These are phyloP conservation scores for Caenorhabditis latens DNA, from an alignment of 1,140 invertebrate genomes.

Conservation along the genomic window DNA sequence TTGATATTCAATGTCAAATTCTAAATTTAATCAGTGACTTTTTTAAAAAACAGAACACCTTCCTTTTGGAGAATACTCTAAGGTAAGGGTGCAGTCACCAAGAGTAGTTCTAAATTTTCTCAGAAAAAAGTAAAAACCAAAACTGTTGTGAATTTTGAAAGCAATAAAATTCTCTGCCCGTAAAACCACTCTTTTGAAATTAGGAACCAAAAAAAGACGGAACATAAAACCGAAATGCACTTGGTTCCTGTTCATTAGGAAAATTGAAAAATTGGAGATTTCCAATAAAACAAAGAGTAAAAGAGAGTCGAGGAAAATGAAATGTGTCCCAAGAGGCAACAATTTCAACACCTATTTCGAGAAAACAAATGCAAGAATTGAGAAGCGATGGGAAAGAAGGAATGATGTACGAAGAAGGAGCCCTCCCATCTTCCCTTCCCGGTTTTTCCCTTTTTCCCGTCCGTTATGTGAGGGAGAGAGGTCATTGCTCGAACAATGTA, in stretches of 20 bases:
- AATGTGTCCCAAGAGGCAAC: constrained; percentile 48
- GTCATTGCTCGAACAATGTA: constrained; percentile 53
- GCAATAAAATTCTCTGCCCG: too few species aligned
- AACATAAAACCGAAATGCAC: neutral
- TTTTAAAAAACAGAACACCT: too few species aligned
- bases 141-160: too few species aligned
- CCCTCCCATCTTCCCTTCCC: neutral
- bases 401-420: constrained; percentile 36
- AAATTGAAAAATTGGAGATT: neutral
- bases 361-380: constrained; percentile 50
- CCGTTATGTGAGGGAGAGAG: neutral
- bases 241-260: neutral
- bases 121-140: too few species aligned
- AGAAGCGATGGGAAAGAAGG: constrained; percentile 12
- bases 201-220: neutral
- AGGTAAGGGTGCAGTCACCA: too few species aligned
- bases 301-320: neutral
- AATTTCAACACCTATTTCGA: constrained; percentile 50
- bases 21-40: too few species aligned
- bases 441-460: neutral
- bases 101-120: too few species aligned
- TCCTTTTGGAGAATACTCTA: too few species aligned
- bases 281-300: constrained; percentile 18
- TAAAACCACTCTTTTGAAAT: neutral
- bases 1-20: too few species aligned